Percentiles rank a stretch among this genome's conserved stretches.
Conservation (phyloP, 2,797 vertebrate genomes). For the Crypturellus tataupa region DNA sequence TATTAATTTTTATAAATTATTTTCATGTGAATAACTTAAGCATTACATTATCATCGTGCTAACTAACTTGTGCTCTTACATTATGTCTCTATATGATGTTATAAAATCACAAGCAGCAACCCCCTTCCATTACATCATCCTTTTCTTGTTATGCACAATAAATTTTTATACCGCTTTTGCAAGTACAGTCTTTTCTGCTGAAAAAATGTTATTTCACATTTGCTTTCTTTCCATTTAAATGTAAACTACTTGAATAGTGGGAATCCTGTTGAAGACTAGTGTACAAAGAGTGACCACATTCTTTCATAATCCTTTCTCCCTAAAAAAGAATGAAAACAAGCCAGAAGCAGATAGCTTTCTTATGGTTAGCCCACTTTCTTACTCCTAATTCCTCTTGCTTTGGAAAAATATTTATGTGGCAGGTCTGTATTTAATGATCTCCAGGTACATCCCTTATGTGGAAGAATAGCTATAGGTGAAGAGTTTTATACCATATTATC, state of each 20-base stretch:
- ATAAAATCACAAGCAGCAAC: background rate
- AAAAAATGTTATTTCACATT: background rate
- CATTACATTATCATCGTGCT: background rate
- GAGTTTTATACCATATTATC: background rate
- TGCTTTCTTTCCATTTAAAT: background rate
- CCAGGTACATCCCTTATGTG: background rate
- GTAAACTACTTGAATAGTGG: background rate
- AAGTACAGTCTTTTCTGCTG: background rate
- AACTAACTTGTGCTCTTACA: background rate
- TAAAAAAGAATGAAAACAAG: background rate
- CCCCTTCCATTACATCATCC: background rate
- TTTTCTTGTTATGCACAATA: background rate
- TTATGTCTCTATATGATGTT: background rate
- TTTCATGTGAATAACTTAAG: background rate
- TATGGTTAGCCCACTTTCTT: background rate
- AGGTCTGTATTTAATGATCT: background rate
- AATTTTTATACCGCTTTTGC: constrained; percentile 3
- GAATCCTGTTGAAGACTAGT: background rate
- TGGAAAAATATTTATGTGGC: background rate
- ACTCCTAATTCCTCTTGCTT: background rate
- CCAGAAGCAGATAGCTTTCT: background rate
- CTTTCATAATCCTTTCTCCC: background rate
- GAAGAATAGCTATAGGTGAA: background rate
- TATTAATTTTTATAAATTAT: constrained; percentile 21
- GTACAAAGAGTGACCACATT: background rate